Evolutionary conservation across 1,140 invertebrate species (phyloP).

Genomic region (Aphaenogaster floridana): DNA sequence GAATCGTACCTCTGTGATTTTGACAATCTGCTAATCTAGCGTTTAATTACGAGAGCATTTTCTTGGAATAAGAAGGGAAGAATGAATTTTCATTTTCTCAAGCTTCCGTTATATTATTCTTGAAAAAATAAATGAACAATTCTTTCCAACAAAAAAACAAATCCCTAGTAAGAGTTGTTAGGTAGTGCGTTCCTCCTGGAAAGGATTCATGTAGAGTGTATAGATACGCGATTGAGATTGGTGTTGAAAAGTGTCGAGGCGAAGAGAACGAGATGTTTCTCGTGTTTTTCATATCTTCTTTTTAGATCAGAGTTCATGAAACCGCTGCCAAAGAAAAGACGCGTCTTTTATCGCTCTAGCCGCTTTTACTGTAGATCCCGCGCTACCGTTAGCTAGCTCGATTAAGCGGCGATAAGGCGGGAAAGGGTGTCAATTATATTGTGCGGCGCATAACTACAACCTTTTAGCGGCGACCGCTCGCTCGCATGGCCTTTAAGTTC

Average conservation of each 20-base stretch:
- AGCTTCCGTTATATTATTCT: not conserved
- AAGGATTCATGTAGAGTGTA: not conserved
- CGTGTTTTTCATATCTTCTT: not conserved
- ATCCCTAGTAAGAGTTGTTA: not conserved
- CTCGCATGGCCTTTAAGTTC: constrained; percentile 57
- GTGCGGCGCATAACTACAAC: constrained; percentile 43
- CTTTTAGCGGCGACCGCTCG: constrained; percentile 39
- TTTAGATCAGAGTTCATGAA: constrained; percentile 13
- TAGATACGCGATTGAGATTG: not conserved
- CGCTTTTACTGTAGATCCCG: constrained; percentile 38
- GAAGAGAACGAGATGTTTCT: not conserved
- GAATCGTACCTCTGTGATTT: not conserved
- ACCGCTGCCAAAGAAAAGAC: not conserved
- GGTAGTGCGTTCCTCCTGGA: not conserved
- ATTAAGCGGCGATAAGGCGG: constrained; percentile 52
- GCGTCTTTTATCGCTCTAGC: constrained; percentile 27
- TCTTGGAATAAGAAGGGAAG: not conserved
- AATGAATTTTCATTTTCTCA: not conserved
- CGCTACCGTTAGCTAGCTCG: constrained; percentile 57
- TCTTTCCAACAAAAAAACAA: not conserved
- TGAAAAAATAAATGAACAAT: not conserved
- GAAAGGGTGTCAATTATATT: constrained; percentile 60
- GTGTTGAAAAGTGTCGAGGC: not conserved
- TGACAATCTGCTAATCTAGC: not conserved
- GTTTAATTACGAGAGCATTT: not conserved